Percentiles rank a stretch among this genome's conserved stretches.
Evolutionary conservation across 1,140 invertebrate genomes (phyloP).

Genomic region (Heliconius hermathena): DNA sequence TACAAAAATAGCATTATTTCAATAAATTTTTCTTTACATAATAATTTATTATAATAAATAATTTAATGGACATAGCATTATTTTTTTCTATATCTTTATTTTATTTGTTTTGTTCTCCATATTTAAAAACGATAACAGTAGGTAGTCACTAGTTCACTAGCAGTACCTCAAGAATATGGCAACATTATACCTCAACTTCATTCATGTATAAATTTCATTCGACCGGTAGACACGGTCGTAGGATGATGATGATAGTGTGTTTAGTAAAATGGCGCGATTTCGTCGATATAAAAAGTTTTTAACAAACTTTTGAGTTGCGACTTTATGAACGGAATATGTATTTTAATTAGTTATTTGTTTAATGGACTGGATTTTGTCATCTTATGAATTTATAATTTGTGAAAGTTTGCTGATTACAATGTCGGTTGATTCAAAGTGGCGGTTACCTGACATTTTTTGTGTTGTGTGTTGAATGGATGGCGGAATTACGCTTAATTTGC

Average conservation of each 20-base stretch:
- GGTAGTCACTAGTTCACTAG: background rate
- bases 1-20: background rate
- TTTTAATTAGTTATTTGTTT: constrained; percentile 13
- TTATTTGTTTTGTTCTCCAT: background rate
- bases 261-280: constrained; percentile 69
- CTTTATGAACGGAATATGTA: constrained; percentile 52
- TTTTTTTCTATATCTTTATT: background rate
- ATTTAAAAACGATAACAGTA: background rate
- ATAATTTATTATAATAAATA: background rate
- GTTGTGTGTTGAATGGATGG: constrained; percentile 78
- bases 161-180: constrained; percentile 1
- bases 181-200: constrained; percentile 18
- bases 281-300: constrained; percentile 72
- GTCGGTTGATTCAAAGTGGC: constrained; percentile 81
- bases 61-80: too few relatives aligned
- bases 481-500: constrained; percentile 77
- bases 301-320: constrained; percentile 64
- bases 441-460: constrained; percentile 82
- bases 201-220: constrained; percentile 55
- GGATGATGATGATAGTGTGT: constrained; percentile 32
- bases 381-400: constrained; percentile 53
- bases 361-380: constrained; percentile 38
- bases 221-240: constrained; percentile 51
- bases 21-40: background rate
- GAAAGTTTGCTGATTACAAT: constrained; percentile 72